A percentile compares a stretch with the other conserved stretches of the same genome.
Conservation (phyloP, 2,888 invertebrate species). For the Archips xylosteana region DNA sequence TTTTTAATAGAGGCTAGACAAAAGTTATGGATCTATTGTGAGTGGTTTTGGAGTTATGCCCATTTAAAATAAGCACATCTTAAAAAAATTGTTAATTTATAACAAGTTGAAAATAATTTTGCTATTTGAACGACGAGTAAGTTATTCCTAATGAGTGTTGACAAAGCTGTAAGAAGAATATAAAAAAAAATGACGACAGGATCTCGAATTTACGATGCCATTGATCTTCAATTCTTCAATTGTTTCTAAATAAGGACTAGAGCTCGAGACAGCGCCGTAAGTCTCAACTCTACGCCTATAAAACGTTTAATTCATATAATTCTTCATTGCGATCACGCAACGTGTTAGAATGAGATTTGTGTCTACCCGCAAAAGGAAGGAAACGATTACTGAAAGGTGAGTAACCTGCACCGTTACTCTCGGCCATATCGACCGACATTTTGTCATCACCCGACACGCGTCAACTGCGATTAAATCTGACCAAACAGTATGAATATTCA, state of each 20-base stretch:
- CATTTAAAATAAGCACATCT: no score
- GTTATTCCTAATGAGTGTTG: not conserved
- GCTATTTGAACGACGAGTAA: not conserved
- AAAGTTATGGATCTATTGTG: no score
- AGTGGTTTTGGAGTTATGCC: no score
- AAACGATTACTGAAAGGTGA: conserved; percentile 81
- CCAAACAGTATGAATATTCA: conserved; percentile 70
- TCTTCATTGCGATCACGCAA: conserved; percentile 72
- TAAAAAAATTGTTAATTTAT: no score
- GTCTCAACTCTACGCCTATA: conserved; percentile 30
- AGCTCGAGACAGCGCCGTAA: conserved; percentile 10
- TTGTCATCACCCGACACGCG: conserved; percentile 52
- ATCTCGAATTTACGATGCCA: conserved; percentile 55
- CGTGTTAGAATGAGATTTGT: conserved; percentile 67
- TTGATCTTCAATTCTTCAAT: conserved; percentile 51
- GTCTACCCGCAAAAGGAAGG: conserved; percentile 77
- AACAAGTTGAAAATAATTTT: not conserved
- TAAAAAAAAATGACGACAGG: conserved; percentile 30
- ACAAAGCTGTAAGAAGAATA: not conserved
- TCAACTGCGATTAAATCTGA: conserved; percentile 68
- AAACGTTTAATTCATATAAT: conserved; percentile 49
- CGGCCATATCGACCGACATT: conserved; percentile 30
- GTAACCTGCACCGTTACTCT: conserved; percentile 78
- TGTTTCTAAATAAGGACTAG: conserved; percentile 33
- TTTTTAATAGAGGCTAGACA: no score